Evolutionary conservation across 2,113 vertebrate species (phyloP).

Genomic region (Andinoacara biseriatus): DNA sequence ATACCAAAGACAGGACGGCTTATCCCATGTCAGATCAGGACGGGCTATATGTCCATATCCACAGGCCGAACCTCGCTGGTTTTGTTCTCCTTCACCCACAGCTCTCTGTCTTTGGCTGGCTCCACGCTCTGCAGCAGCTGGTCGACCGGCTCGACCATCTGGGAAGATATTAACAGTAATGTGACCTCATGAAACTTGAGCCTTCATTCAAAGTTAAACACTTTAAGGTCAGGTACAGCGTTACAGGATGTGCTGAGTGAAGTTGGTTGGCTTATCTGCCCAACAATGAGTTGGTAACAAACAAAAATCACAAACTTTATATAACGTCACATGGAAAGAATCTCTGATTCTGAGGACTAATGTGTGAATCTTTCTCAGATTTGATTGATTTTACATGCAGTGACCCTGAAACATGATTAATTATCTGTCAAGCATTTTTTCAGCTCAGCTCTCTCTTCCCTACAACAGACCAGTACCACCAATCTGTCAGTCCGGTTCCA

Average conservation of each 20-base stretch:
- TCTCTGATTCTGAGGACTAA: no score
- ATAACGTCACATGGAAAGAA: rapidly evolving
- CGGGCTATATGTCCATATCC: constrained; percentile 94
- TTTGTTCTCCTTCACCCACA: constrained; percentile 97
- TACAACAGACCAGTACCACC: no score
- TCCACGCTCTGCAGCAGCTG: constrained; percentile 95
- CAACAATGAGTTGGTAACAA: not conserved
- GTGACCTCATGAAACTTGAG: not conserved
- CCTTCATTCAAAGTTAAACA: not conserved
- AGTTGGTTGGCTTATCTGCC: not conserved
- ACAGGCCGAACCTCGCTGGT: constrained; percentile 93
- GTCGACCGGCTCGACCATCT: constrained; percentile 96
- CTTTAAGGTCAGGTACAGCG: not conserved
- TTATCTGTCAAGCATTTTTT: no score
- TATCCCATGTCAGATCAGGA: constrained; percentile 32
- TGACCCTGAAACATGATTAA: no score
- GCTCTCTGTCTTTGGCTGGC: constrained; percentile 95
- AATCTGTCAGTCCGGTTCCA: no score
- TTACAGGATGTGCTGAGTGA: not conserved
- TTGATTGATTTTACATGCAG: no score
- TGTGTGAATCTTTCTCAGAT: no score
- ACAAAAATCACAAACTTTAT: not conserved
- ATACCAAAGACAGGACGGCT: constrained; percentile 16
- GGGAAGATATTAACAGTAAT: constrained; percentile 4
- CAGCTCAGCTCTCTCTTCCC: no score